Evolutionary conservation across 2,113 vertebrate species (phyloP).

Genomic region (Promerops cafer): DNA sequence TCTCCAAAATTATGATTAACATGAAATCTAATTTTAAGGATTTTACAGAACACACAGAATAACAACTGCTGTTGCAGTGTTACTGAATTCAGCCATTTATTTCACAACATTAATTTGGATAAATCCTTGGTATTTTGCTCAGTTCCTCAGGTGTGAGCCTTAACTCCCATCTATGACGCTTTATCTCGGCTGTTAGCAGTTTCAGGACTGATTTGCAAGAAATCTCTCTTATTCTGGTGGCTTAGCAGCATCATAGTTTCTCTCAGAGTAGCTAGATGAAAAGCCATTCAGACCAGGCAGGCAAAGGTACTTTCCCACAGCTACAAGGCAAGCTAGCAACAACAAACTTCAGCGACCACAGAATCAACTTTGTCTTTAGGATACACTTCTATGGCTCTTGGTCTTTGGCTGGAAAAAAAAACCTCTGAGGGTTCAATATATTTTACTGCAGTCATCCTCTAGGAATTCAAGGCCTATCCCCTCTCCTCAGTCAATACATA

Average conservation of each 20-base stretch:
- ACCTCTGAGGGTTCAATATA: not conserved
- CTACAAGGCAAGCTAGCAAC: not conserved
- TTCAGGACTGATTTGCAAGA: not conserved
- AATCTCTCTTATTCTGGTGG: not conserved
- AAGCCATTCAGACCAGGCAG: not conserved
- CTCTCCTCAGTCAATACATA: not conserved
- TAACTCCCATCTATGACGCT: not conserved
- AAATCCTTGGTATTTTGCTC: not conserved
- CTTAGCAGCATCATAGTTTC: not conserved
- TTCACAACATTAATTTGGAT: not conserved
- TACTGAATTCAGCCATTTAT: not conserved
- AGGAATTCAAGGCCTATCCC: not conserved
- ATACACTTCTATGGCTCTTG: not conserved
- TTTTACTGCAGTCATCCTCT: not conserved
- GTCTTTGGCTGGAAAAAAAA: not conserved
- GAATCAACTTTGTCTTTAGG: not conserved
- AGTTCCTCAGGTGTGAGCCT: not conserved
- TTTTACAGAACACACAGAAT: not conserved
- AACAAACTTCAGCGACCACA: not conserved
- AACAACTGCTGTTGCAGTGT: not conserved
- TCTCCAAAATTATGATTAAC: not conserved
- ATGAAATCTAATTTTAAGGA: not conserved
- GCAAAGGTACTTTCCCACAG: slow-evolving; percentile 27
- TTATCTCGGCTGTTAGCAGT: not conserved
- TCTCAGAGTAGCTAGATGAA: not conserved